Evolutionary conservation across 2,797 vertebrate species (phyloP).

Genomic region (Balearica regulorum): DNA sequence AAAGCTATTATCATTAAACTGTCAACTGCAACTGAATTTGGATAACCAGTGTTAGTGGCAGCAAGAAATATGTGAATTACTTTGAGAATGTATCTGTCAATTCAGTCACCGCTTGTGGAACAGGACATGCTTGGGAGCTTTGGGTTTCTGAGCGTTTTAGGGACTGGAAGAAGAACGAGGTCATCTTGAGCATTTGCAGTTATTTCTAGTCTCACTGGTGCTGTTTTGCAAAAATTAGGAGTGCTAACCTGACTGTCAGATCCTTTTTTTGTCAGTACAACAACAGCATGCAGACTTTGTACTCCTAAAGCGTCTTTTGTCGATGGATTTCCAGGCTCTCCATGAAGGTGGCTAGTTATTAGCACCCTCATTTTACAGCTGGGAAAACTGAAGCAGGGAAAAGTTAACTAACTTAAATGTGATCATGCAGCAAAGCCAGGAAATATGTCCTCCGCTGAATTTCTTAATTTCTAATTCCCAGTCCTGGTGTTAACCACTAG

Average conservation of each 20-base stretch:
- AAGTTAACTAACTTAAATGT: neutral
- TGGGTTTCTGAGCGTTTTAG: neutral
- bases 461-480: slow-evolving; percentile 3
- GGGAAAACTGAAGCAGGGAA: neutral
- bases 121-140: neutral
- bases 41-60: slow-evolving; percentile 8
- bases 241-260: neutral
- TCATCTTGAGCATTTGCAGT: neutral
- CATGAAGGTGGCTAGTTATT: neutral
- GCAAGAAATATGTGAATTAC: slow-evolving; percentile 41
- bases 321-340: neutral
- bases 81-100: neutral
- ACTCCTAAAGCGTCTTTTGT: neutral
- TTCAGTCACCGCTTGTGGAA: neutral
- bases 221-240: neutral
- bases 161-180: neutral
- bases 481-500: neutral
- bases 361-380: neutral
- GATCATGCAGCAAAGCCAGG: neutral
- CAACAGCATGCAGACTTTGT: neutral
- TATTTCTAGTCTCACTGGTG: neutral
- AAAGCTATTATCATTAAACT: slow-evolving; percentile 67
- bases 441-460: neutral
- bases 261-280: neutral
- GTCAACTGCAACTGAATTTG: slow-evolving; percentile 48